A percentile compares a stretch with the other conserved stretches of the same genome.
phyloP scores from a whole-genome alignment of 1,140 invertebrate genomes.

The Bemisia tabaci region DNA sequence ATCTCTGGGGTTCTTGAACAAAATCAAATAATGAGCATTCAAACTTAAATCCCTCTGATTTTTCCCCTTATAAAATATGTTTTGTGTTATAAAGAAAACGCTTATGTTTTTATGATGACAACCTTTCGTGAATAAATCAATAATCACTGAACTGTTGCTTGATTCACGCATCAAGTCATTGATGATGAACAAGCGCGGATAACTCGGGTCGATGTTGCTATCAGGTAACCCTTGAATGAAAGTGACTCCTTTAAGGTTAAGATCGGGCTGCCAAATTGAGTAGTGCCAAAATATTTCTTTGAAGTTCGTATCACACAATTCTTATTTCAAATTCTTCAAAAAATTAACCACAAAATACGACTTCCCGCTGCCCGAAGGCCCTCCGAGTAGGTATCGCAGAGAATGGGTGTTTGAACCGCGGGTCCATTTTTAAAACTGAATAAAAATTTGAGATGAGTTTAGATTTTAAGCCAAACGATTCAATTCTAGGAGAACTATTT shows the following conservation, averaged over 20 bases:
- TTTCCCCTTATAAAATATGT: neutral
- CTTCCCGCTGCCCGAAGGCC: constrained; percentile 9
- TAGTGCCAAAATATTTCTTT: constrained; percentile 1
- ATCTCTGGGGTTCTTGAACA: constrained; percentile 14
- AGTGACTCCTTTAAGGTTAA: neutral
- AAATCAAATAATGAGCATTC: constrained; percentile 10
- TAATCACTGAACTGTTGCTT: neutral
- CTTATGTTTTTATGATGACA: constrained; percentile 10
- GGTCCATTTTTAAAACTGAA: constrained; percentile 2
- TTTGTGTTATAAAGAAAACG: constrained; percentile 10
- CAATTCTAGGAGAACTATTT: too few relatives aligned
- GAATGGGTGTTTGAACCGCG: constrained; percentile 10
- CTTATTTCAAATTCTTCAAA: constrained; percentile 1
- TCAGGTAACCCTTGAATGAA: constrained; percentile 3
- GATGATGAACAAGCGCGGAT: constrained; percentile 8
- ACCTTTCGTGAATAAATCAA: constrained; percentile 12
- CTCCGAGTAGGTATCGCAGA: constrained; percentile 5
- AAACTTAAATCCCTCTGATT: constrained; percentile 8
- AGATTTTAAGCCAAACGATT: too few relatives aligned
- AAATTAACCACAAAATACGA: constrained; percentile 11
- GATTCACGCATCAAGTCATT: constrained; percentile 16
- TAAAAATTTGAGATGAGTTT: too few relatives aligned
- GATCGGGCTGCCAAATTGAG: neutral
- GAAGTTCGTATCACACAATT: constrained; percentile 7
- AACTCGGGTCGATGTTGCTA: neutral